Evolutionary conservation across 2,797 vertebrate genomes (phyloP).

Genomic region (Streptopelia turtur): DNA sequence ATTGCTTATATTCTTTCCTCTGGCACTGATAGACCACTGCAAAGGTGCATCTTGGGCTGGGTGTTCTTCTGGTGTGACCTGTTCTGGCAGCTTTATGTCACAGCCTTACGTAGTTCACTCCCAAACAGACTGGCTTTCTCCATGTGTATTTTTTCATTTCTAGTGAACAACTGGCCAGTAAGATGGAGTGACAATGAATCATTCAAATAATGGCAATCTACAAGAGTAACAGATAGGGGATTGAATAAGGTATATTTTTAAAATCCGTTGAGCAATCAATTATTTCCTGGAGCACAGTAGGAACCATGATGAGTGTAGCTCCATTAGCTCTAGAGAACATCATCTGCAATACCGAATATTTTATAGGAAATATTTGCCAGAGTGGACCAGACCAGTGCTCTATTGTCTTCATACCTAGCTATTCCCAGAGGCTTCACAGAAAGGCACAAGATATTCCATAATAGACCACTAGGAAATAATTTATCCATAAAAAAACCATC

Average conservation of each 20-base stretch:
- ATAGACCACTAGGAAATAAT: slow-evolving; percentile 3
- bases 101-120: background rate
- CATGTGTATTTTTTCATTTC: background rate
- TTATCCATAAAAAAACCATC: slow-evolving; percentile 26
- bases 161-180: background rate
- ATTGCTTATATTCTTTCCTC: background rate
- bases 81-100: background rate
- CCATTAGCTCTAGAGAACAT: background rate
- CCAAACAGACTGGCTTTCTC: background rate
- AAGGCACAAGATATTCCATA: background rate
- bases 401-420: slow-evolving; percentile 11
- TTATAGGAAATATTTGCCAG: slow-evolving; percentile 25
- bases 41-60: background rate
- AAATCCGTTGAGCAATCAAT: background rate
- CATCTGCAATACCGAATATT: background rate
- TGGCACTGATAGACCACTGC: background rate
- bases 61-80: background rate
- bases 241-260: background rate
- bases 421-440: background rate
- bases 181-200: background rate
- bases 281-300: slow-evolving; percentile 16
- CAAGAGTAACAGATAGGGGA: background rate
- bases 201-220: background rate
- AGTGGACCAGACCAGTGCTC: background rate
- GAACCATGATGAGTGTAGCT: background rate